These are phyloP conservation scores for Sardina pilchardus DNA, from an alignment of 2,113 vertebrate genomes.

Conservation along the genomic window DNA sequence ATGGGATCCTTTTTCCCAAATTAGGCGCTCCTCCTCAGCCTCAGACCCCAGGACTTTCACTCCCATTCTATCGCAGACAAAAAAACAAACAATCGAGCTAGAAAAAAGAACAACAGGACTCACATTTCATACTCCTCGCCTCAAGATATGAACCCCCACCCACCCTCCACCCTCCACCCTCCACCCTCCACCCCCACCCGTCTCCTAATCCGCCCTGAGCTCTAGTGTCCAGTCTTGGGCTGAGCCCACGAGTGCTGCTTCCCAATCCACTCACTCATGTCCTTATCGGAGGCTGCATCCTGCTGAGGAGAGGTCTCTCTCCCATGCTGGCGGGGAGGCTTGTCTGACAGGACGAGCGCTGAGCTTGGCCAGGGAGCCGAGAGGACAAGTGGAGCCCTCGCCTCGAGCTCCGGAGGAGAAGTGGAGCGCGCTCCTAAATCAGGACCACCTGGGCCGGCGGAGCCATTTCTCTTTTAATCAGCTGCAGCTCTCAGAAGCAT, in stretches of 20 bases:
- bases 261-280: not conserved
- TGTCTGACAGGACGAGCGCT: not conserved
- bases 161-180: no score
- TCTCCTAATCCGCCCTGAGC: not conserved
- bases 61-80: not conserved
- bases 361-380: not conserved
- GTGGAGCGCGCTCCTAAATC: not conserved
- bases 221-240: not conserved
- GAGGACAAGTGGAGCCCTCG: constrained; percentile 9
- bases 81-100: not conserved
- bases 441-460: constrained; percentile 45
- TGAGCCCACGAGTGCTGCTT: not conserved
- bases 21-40: not conserved
- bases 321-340: not conserved
- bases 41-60: not conserved
- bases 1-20: not conserved
- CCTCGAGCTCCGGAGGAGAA: not conserved
- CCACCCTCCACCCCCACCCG: no score
- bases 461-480: constrained; percentile 35
- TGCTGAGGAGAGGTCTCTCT: not conserved
- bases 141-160: not conserved
- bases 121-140: not conserved
- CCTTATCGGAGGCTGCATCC: not conserved
- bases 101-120: not conserved
- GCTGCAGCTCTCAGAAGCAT: constrained; percentile 31